These are phyloP conservation scores for Sericinus montela DNA, from an alignment of 2,888 invertebrate species.

Conservation along the genomic window DNA sequence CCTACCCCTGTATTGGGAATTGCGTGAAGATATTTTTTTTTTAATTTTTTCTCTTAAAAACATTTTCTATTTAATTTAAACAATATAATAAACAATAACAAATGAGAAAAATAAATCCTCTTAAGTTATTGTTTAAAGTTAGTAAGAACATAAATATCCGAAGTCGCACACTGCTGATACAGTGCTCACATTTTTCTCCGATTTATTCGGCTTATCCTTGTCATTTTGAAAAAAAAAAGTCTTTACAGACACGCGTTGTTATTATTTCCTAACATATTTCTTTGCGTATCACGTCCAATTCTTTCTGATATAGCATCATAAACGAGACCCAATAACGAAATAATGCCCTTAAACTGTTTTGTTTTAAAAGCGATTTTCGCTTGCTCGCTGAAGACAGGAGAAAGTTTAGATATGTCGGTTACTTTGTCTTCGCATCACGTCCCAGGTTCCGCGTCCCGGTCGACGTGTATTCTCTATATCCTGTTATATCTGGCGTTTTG, in stretches of 20 bases:
- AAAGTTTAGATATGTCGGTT: slow-evolving; percentile 39
- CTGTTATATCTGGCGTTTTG: slow-evolving; percentile 60
- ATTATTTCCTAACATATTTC: slow-evolving; percentile 42
- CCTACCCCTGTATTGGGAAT: too few relatives aligned
- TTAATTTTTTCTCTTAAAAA: too few relatives aligned
- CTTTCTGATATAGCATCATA: slow-evolving; percentile 42
- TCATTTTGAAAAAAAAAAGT: slow-evolving; percentile 6
- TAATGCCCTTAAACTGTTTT: slow-evolving; percentile 25
- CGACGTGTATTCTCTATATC: slow-evolving; percentile 54
- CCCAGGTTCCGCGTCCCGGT: slow-evolving; percentile 50
- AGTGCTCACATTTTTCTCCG: slow-evolving; percentile 5
- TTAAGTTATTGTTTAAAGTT: too few relatives aligned
- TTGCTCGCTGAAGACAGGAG: slow-evolving; percentile 25
- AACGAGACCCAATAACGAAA: slow-evolving; percentile 22
- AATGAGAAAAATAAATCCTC: too few relatives aligned
- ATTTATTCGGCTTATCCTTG: slow-evolving; percentile 11
- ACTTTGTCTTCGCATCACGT: slow-evolving; percentile 67
- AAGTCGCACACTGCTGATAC: background rate
- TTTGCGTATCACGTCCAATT: slow-evolving; percentile 57
- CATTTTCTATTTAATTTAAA: too few relatives aligned
- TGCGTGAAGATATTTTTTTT: too few relatives aligned
- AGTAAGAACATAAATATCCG: too few relatives aligned
- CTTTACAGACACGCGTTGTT: slow-evolving; percentile 25
- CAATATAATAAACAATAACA: too few relatives aligned
- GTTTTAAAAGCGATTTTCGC: slow-evolving; percentile 36